Evolutionary conservation across 1,140 invertebrate genomes (phyloP).

Genomic region (Cydia pomonella): DNA sequence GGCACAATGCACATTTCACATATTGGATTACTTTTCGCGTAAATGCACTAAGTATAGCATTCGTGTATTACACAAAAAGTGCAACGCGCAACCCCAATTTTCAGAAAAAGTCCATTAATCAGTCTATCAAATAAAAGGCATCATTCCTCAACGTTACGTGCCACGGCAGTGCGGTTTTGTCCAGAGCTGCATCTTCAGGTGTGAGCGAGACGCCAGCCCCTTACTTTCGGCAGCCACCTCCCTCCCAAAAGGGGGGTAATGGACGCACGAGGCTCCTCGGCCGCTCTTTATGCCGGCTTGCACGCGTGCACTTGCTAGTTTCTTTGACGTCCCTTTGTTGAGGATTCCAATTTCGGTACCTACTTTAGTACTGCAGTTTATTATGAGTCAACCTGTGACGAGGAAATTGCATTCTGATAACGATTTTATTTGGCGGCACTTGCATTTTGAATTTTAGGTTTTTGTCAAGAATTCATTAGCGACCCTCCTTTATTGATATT

Average conservation of each 20-base stretch:
- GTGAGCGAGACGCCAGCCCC: slow-evolving; percentile 62
- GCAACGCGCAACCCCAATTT: neutral
- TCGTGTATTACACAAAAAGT: neutral
- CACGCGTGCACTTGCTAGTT: slow-evolving; percentile 77
- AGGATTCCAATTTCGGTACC: slow-evolving; percentile 75
- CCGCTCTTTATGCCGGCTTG: slow-evolving; percentile 70
- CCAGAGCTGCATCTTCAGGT: slow-evolving; percentile 76
- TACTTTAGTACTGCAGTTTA: slow-evolving; percentile 52
- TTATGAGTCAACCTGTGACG: slow-evolving; percentile 49
- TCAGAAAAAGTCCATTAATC: slow-evolving; percentile 8
- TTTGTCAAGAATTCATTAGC: neutral
- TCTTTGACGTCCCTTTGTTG: slow-evolving; percentile 79
- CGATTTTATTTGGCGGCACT: slow-evolving; percentile 21
- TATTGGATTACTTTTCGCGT: too few relatives aligned
- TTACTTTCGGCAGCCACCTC: slow-evolving; percentile 61
- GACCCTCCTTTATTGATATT: neutral
- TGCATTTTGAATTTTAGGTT: neutral
- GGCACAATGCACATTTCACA: too few relatives aligned
- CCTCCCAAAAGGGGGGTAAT: slow-evolving; percentile 56
- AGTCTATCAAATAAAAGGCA: slow-evolving; percentile 42
- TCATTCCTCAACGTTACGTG: slow-evolving; percentile 72
- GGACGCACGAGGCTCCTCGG: slow-evolving; percentile 76
- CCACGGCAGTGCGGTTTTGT: slow-evolving; percentile 69
- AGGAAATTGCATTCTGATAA: slow-evolving; percentile 34
- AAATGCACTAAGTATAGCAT: too few relatives aligned